A percentile compares a stretch with the other conserved stretches of the same genome.
Evolutionary conservation across 2,797 vertebrate genomes (phyloP).

Genomic region (Pangasius larnaudii): DNA sequence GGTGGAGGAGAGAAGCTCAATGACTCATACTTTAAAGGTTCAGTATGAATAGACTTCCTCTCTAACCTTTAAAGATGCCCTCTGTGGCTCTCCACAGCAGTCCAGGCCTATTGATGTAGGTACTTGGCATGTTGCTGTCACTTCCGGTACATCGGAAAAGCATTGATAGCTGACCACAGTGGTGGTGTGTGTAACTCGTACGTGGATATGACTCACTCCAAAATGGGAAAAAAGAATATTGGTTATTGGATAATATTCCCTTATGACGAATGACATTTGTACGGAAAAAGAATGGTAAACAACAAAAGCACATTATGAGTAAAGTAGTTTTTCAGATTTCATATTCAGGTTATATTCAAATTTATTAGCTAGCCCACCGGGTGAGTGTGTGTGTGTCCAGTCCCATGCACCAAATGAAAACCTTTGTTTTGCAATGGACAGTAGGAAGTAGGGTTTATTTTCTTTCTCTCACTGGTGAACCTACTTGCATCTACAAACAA

Average conservation of each 20-base stretch:
- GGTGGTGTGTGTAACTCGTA: conserved; percentile 36
- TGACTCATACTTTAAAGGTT: conserved; percentile 56
- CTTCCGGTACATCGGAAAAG: conserved; percentile 41
- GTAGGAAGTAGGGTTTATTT: no score
- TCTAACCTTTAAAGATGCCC: conserved; percentile 49
- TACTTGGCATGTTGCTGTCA: conserved; percentile 36
- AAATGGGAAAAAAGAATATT: not conserved
- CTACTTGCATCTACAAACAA: no score
- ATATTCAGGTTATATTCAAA: not conserved
- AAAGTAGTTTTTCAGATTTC: not conserved
- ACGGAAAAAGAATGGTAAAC: not conserved
- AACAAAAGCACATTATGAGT: not conserved
- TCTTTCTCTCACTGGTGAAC: no score
- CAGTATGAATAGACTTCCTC: conserved; percentile 34
- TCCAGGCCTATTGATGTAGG: conserved; percentile 43
- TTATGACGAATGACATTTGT: not conserved
- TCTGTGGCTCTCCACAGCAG: conserved; percentile 15
- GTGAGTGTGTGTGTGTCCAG: not conserved
- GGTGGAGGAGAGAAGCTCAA: conserved; percentile 32
- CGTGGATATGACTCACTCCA: conserved; percentile 19
- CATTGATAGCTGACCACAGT: conserved; percentile 19
- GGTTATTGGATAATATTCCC: not conserved
- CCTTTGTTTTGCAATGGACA: no score
- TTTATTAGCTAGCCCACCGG: not conserved
- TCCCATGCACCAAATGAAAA: not conserved